Conservation (phyloP, 2,888 invertebrate species). For the Tetragonula carbonaria region DNA sequence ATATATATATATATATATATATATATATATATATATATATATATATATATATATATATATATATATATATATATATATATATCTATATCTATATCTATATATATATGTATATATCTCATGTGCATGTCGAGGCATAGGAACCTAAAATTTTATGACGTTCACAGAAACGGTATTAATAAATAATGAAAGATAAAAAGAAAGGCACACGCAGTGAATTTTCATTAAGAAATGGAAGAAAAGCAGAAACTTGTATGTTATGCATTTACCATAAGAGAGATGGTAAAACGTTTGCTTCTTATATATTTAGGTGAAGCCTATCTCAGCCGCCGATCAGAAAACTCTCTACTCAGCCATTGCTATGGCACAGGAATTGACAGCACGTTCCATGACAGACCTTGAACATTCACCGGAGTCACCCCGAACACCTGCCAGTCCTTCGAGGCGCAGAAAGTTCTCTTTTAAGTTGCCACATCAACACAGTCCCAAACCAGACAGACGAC, state of each 20-base stretch:
- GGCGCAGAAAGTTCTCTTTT: slow-evolving; percentile 92
- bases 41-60: slow-evolving; percentile 20
- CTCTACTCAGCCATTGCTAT: slow-evolving; percentile 96
- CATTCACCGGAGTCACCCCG: slow-evolving; percentile 83
- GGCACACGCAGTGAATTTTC: background rate
- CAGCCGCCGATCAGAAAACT: slow-evolving; percentile 95
- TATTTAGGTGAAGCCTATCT: slow-evolving; percentile 93
- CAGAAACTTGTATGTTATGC: slow-evolving; percentile 22
- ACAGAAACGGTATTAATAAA: slow-evolving; percentile 10
- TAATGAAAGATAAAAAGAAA: background rate
- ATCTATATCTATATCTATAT: too few species aligned
- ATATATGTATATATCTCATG: slow-evolving; percentile 17
- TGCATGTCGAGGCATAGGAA: slow-evolving; percentile 43
- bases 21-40: slow-evolving; percentile 1
- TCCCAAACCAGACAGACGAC: slow-evolving; percentile 90
- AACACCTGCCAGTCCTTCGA: slow-evolving; percentile 85
- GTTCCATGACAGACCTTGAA: slow-evolving; percentile 83
- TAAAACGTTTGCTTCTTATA: slow-evolving; percentile 72
- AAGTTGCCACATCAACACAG: slow-evolving; percentile 88
- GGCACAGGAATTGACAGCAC: slow-evolving; percentile 94
- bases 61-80: background rate
- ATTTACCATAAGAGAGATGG: slow-evolving; percentile 49
- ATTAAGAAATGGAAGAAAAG: slow-evolving; percentile 11
- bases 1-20: too few species aligned
- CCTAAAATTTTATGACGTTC: slow-evolving; percentile 24